A percentile compares a stretch with the other conserved stretches of the same genome.
phyloP scores from a whole-genome alignment of 1,140 invertebrate genomes.

The Sweltsa coloradensis region DNA sequence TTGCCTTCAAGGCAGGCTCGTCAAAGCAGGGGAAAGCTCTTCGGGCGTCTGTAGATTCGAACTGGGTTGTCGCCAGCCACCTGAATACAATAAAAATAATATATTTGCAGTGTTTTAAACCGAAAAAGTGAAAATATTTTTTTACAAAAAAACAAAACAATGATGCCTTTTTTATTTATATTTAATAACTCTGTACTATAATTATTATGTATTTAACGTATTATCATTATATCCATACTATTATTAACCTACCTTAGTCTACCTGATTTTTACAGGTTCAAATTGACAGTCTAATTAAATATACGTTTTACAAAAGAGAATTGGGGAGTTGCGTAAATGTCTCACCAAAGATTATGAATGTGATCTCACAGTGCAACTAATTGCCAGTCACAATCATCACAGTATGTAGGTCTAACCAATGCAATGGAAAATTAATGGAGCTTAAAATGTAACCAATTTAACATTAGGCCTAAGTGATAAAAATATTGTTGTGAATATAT shows the following conservation, averaged over 20 bases:
- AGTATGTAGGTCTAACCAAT: too few relatives aligned
- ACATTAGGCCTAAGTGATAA: too few relatives aligned
- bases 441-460: too few relatives aligned
- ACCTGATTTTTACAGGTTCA: background rate
- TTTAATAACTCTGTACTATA: background rate
- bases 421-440: too few relatives aligned
- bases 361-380: too few relatives aligned
- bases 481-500: too few relatives aligned
- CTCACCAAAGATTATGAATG: too few relatives aligned
- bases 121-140: background rate
- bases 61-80: conserved; percentile 40
- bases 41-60: conserved; percentile 47
- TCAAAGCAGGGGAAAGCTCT: conserved; percentile 56
- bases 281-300: too few relatives aligned
- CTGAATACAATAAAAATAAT: conserved; percentile 23
- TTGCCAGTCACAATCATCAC: too few relatives aligned
- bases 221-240: background rate
- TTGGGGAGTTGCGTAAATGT: too few relatives aligned
- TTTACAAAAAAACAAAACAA: background rate
- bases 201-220: background rate
- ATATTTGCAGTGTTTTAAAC: background rate
- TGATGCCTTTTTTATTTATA: background rate
- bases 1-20: conserved; percentile 48
- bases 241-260: background rate
- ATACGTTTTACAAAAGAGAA: too few relatives aligned